Evolutionary conservation across 2,797 vertebrate genomes (phyloP), one percentile per base, ranked within the genome.

Genomic region (Limnodromus scolopaceus): DNA sequence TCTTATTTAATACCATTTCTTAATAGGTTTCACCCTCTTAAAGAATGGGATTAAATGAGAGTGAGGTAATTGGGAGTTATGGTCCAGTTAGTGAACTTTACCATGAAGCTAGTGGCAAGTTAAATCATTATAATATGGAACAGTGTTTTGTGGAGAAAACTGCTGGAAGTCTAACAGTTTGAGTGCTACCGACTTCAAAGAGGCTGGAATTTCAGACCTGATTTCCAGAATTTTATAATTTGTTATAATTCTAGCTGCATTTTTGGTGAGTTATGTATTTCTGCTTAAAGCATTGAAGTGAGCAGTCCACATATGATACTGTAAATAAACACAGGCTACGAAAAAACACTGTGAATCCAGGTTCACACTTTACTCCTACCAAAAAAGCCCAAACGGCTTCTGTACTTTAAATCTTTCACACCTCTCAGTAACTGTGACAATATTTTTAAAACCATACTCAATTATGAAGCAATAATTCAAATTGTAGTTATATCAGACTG

Each of bases 171-270:
- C 39, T 55, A 94, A 90, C n/a, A 55, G 66, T 95, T 81, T 76
- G 74, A 95, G 55, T 3, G 8, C 74, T 84, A 13, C 58, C 30
- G 70, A 94, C 83, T 92, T 96, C 95, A 96, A 94, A 95, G 93
- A 74, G 66, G 39, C 30, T 48, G 53, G 30, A 88, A 93, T 43
- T 87, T 87, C 80, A 79, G 54, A 41, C 17, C 7, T 4, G 0
- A 69, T 87, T 92, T 93, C 63, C 88, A 96, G 88, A 58, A 94
- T 89, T 93, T 84, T 89, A 77, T 94, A 76, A 93, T 92, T 95
- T 58, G 16, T 69, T 91, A 22, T 89, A 89, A 94, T 51, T 89
- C n/a, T 76, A 89, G 51, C 58, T 91, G 86, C 51, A 48, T 78
- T 95, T 96, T 82, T 1, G 3, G 63, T 76, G 39, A 88, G 77